These are phyloP conservation scores for Hirundichthys speculiger DNA, from an alignment of 2,113 vertebrate genomes.

Conservation along the genomic window DNA sequence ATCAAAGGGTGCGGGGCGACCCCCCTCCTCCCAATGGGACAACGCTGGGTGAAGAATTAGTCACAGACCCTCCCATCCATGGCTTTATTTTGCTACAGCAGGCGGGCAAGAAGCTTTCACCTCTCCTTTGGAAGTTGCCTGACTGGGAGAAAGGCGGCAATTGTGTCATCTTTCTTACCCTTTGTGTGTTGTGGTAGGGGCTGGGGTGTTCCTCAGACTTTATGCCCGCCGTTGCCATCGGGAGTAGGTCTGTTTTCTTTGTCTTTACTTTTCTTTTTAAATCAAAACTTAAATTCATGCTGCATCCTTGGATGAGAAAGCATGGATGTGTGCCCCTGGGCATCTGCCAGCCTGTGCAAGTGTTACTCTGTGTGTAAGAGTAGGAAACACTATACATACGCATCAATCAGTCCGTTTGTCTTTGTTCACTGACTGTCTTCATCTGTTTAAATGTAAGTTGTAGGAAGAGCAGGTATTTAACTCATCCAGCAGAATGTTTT, in stretches of 20 bases:
- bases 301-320: conserved; percentile 23
- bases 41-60: conserved; percentile 80
- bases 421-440: conserved; percentile 45
- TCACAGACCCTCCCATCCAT: conserved; percentile 81
- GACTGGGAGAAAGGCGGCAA: conserved; percentile 64
- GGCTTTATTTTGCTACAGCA: conserved; percentile 79
- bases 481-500: conserved; percentile 23
- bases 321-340: conserved; percentile 19
- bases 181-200: conserved; percentile 22
- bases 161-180: conserved; percentile 64
- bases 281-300: conserved; percentile 64
- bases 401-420: conserved; percentile 46
- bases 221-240: conserved; percentile 69
- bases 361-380: conserved; percentile 7
- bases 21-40: conserved; percentile 76
- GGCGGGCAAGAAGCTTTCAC: conserved; percentile 69
- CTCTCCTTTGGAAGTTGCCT: conserved; percentile 59
- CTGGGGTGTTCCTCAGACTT: conserved; percentile 59
- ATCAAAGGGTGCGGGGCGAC: conserved; percentile 81
- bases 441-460: conserved; percentile 43
- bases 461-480: conserved; percentile 47
- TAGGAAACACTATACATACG: conserved; percentile 12
- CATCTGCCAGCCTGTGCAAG: conserved; percentile 20
- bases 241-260: conserved; percentile 58
- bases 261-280: conserved; percentile 79